These are phyloP conservation scores for Emydoidea blandingii DNA, from an alignment of 2,797 vertebrate species.

Conservation along the genomic window DNA sequence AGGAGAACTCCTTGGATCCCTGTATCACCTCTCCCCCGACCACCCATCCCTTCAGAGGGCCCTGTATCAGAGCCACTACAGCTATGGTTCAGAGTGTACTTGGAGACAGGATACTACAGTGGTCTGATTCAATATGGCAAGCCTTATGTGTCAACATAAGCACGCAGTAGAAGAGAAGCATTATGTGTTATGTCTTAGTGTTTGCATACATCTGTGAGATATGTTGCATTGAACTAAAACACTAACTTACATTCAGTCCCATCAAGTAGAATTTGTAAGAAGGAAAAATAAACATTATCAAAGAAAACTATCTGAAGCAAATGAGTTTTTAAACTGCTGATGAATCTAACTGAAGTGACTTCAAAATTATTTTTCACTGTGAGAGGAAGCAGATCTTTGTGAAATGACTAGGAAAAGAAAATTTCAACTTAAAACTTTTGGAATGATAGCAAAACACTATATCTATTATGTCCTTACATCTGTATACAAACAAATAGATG, in stretches of 20 bases:
- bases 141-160: not conserved
- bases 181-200: not conserved
- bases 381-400: not conserved
- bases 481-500: accelerated
- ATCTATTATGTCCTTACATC: accelerated
- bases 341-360: not conserved
- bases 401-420: not conserved
- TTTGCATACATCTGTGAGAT: not conserved
- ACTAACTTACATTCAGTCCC: not conserved
- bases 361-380: not conserved
- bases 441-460: accelerated
- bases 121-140: not conserved
- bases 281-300: not conserved
- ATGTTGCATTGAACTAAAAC: not conserved
- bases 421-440: not conserved
- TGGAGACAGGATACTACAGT: not conserved
- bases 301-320: not conserved
- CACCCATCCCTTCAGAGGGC: not conserved
- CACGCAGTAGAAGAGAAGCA: not conserved
- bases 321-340: not conserved
- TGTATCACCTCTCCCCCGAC: not conserved
- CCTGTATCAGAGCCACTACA: not conserved
- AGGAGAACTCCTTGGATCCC: not conserved
- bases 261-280: not conserved
- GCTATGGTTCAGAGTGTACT: not conserved